phyloP scores from a whole-genome alignment of 2,113 vertebrate genomes.

The Proterorhinus semilunaris region DNA sequence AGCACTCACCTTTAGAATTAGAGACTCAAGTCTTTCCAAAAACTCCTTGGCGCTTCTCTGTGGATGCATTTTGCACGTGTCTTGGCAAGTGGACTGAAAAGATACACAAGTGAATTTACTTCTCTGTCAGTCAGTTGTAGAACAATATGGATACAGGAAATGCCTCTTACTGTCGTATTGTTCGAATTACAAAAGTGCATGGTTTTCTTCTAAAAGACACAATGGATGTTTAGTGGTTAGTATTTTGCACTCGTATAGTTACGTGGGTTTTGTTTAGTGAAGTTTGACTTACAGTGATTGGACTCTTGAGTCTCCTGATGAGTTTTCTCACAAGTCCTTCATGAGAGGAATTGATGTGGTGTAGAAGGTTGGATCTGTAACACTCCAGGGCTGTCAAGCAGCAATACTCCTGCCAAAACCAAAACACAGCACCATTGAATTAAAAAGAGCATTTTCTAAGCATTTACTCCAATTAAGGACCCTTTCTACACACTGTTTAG shows the following conservation, averaged over 20 bases:
- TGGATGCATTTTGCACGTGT: constrained; percentile 38
- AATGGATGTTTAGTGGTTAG: background rate
- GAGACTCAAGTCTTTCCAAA: constrained; percentile 42
- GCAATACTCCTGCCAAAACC: constrained; percentile 60
- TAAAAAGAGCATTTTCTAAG: background rate
- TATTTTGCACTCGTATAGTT: background rate
- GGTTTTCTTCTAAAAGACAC: constrained; percentile 35
- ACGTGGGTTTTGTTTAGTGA: background rate
- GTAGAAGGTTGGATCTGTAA: constrained; percentile 9
- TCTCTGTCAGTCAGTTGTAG: background rate
- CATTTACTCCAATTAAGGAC: too few relatives aligned
- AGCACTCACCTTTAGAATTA: constrained; percentile 62
- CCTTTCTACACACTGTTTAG: too few relatives aligned
- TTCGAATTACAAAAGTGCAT: constrained; percentile 22
- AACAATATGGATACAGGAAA: background rate
- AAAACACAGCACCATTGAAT: background rate
- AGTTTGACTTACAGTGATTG: constrained; percentile 47
- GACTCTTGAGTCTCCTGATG: constrained; percentile 1
- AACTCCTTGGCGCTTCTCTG: constrained; percentile 37
- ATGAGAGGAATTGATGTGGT: fast-evolving
- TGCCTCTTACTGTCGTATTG: constrained; percentile 31
- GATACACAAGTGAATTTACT: background rate
- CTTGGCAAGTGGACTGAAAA: constrained; percentile 51
- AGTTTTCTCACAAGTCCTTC: background rate
- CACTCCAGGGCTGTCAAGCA: constrained; percentile 55